Evolutionary conservation across 2,797 vertebrate genomes (phyloP).

Genomic region (Urophycis tenuis): DNA sequence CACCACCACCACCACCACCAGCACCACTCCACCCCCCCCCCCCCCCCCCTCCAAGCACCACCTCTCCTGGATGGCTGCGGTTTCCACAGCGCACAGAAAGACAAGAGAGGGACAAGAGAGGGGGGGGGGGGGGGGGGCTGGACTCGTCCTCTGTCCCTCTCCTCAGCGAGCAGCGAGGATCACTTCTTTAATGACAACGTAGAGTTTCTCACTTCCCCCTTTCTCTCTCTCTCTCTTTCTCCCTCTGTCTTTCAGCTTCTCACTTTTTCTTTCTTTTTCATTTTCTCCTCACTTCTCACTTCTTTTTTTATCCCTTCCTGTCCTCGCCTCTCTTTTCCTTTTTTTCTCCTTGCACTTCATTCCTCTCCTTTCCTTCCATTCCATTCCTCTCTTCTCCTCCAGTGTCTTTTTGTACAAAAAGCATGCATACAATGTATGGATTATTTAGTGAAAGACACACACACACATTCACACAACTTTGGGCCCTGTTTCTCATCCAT

Average conservation of each 20-base stretch:
- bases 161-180: neutral
- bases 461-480: neutral
- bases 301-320: neutral
- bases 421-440: neutral
- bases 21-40: slow-evolving; percentile 50
- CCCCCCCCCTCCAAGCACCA: neutral
- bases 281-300: neutral
- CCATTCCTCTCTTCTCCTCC: neutral
- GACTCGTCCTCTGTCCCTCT: neutral
- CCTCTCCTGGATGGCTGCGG: slow-evolving; percentile 5
- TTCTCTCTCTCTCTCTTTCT: neutral
- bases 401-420: neutral
- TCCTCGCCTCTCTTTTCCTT: neutral
- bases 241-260: neutral
- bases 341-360: neutral
- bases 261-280: neutral
- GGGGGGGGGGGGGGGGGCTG: neutral
- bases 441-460: neutral
- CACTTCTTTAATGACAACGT: neutral
- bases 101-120: neutral
- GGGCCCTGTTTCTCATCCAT: neutral
- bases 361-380: neutral
- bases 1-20: slow-evolving; percentile 41
- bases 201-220: neutral
- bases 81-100: neutral